Evolutionary conservation across 2,888 invertebrate species (phyloP).

Genomic region (Tachina fera): DNA sequence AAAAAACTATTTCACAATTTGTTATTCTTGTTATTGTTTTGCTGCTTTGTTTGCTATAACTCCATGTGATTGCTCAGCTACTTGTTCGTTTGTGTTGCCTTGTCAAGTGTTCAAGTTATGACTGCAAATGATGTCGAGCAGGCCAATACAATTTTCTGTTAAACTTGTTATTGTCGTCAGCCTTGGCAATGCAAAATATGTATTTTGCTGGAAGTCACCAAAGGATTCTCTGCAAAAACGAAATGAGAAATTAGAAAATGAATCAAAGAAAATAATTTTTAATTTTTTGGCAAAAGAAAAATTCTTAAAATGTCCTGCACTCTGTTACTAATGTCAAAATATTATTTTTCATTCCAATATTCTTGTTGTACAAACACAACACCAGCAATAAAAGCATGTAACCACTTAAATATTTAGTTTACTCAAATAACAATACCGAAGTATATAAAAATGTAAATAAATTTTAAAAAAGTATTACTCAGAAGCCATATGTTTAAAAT

Average conservation of each 20-base stretch:
- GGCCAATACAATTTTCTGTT: conserved; percentile 69
- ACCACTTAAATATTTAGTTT: too few relatives aligned
- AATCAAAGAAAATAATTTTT: conserved; percentile 43
- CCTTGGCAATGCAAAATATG: conserved; percentile 34
- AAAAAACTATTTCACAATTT: conserved; percentile 23
- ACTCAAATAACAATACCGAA: too few relatives aligned
- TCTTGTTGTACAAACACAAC: conserved; percentile 36
- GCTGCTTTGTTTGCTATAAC: conserved; percentile 4
- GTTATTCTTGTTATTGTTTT: conserved; percentile 14
- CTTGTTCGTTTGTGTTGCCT: conserved; percentile 59
- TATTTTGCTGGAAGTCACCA: neutral
- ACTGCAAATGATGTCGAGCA: conserved; percentile 70
- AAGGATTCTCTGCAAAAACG: conserved; percentile 28
- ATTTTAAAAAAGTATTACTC: too few relatives aligned
- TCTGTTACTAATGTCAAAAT: neutral
- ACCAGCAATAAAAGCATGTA: neutral
- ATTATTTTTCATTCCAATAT: conserved; percentile 40
- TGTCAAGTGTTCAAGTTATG: conserved; percentile 69
- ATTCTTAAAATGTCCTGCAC: conserved; percentile 7
- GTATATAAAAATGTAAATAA: too few relatives aligned
- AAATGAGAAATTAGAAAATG: conserved; percentile 18
- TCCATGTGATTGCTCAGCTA: conserved; percentile 53
- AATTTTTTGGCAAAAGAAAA: conserved; percentile 19
- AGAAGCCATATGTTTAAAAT: too few relatives aligned
- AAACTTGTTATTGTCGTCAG: conserved; percentile 23